These are phyloP conservation scores for Phaedon cochleariae DNA, from an alignment of 2,888 invertebrate species.

Conservation along the genomic window DNA sequence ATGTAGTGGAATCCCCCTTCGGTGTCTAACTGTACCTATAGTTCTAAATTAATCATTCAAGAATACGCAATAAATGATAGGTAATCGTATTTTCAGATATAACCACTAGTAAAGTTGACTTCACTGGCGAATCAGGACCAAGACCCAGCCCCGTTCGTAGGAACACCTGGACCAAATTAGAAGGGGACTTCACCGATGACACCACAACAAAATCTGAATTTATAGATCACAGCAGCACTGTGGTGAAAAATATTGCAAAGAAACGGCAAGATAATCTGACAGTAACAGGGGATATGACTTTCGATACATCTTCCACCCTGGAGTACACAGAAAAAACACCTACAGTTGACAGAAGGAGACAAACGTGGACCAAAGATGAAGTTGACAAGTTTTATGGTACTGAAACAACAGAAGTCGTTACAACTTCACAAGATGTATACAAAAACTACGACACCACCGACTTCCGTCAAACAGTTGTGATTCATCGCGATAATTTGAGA, in stretches of 20 bases:
- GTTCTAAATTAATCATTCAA: no score
- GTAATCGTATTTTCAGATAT: slow-evolving; percentile 65
- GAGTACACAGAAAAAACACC: slow-evolving; percentile 70
- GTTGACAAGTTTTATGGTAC: slow-evolving; percentile 74
- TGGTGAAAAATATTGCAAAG: slow-evolving; percentile 68
- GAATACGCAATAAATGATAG: no score
- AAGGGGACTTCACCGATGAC: slow-evolving; percentile 76
- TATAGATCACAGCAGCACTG: slow-evolving; percentile 68
- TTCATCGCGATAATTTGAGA: slow-evolving; percentile 63
- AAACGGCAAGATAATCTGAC: slow-evolving; percentile 73
- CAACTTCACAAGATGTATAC: slow-evolving; percentile 75
- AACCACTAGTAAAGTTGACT: slow-evolving; percentile 75
- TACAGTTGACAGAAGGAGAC: slow-evolving; percentile 68
- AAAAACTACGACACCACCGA: slow-evolving; percentile 70
- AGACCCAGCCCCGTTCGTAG: slow-evolving; percentile 73
- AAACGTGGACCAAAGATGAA: slow-evolving; percentile 79
- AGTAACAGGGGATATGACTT: slow-evolving; percentile 74
- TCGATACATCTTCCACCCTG: slow-evolving; percentile 71
- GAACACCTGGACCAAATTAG: slow-evolving; percentile 81
- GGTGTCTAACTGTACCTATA: no score
- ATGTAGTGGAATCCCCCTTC: no score
- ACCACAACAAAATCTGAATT: slow-evolving; percentile 75
- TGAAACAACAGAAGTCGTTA: slow-evolving; percentile 66
- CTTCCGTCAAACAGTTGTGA: slow-evolving; percentile 60
- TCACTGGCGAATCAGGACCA: slow-evolving; percentile 73